A percentile compares a stretch with the other conserved stretches of the same genome.
These are phyloP conservation scores for Dasypogon diadema DNA, from an alignment of 2,888 invertebrate species.

Conservation along the genomic window DNA sequence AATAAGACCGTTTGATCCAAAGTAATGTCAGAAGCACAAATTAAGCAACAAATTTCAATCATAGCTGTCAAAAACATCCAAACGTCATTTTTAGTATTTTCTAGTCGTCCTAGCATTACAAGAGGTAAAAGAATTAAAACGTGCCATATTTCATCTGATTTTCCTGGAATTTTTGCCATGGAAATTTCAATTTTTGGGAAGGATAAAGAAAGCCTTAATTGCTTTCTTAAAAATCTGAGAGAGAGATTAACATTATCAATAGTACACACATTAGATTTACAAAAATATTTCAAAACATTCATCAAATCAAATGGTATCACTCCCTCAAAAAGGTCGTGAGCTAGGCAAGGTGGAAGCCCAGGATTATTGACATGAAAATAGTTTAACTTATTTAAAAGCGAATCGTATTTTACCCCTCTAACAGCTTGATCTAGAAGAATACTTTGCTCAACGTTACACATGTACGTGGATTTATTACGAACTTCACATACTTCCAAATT, in stretches of 20 bases:
- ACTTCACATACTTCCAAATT: not conserved
- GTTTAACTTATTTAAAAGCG: constrained; percentile 56
- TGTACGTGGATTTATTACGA: not conserved
- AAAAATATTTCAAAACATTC: constrained; percentile 54
- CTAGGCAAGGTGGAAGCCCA: constrained; percentile 61
- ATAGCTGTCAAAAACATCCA: not conserved
- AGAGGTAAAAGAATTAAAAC: not conserved
- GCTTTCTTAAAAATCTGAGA: not conserved
- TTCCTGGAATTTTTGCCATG: not conserved
- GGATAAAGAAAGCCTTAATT: not conserved
- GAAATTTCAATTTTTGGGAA: not conserved
- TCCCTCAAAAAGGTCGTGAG: constrained; percentile 60
- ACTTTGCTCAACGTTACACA: not conserved
- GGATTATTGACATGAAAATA: constrained; percentile 59
- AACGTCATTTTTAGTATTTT: not conserved
- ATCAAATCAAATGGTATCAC: constrained; percentile 58
- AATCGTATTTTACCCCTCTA: not conserved
- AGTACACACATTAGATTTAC: not conserved
- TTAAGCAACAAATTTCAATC: not conserved
- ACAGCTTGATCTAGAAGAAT: not conserved
- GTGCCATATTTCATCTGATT: not conserved
- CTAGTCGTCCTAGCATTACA: not conserved
- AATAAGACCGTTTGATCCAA: constrained; percentile 29
- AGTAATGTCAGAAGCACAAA: not conserved
- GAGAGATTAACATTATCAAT: not conserved